phyloP scores from a whole-genome alignment of 2,113 vertebrate genomes.

The Grus americana region DNA sequence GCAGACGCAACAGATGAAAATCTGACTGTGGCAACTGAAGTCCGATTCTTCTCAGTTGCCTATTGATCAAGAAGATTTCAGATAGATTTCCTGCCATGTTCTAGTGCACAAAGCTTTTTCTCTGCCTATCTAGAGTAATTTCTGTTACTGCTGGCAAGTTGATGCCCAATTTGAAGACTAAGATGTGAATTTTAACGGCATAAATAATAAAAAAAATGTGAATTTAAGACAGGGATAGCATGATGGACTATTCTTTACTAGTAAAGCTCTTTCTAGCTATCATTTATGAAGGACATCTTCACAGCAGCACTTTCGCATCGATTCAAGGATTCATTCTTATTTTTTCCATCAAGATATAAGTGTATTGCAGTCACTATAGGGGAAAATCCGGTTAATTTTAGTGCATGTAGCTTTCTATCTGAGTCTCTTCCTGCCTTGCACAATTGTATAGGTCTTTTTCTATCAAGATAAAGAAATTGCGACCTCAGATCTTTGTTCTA shows the following conservation, averaged over 20 bases:
- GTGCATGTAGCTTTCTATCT: neutral
- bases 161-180: neutral
- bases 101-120: neutral
- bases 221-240: neutral
- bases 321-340: neutral
- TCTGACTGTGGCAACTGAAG: neutral
- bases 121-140: neutral
- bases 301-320: neutral
- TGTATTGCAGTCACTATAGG: neutral
- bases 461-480: neutral
- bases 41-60: neutral
- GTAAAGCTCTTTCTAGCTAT: neutral
- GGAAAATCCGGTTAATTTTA: neutral
- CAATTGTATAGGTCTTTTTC: neutral
- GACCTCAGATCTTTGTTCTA: neutral
- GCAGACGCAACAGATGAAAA: neutral
- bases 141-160: neutral
- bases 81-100: neutral
- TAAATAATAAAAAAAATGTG: neutral
- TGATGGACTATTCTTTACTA: neutral
- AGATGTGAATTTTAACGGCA: neutral
- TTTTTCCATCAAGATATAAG: neutral
- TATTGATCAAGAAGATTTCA: neutral
- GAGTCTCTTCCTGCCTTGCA: neutral
- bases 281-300: neutral